A percentile compares a stretch with the other conserved stretches of the same genome.
These are phyloP conservation scores for Nysson spinosus DNA, from an alignment of 2,888 invertebrate genomes.

Conservation along the genomic window DNA sequence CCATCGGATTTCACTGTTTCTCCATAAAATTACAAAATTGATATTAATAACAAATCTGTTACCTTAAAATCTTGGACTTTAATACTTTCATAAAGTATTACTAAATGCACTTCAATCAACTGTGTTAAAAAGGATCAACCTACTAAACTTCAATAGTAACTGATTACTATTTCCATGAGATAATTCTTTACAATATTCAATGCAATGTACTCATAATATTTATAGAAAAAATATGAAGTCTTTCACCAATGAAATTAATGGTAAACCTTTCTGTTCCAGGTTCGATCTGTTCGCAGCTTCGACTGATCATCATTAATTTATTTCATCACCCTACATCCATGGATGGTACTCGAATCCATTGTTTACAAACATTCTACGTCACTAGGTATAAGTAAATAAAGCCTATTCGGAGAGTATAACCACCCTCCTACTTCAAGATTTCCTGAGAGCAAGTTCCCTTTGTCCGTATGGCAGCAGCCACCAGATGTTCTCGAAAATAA, in stretches of 20 bases:
- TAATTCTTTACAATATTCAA: too few relatives aligned
- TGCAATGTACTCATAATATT: too few relatives aligned
- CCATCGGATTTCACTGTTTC: not conserved
- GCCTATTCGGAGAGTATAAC: slow-evolving; percentile 28
- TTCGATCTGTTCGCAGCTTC: not conserved
- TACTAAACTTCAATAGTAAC: too few relatives aligned
- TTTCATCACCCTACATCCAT: slow-evolving; percentile 10
- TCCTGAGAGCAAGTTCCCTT: slow-evolving; percentile 63
- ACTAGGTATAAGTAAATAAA: slow-evolving; percentile 53
- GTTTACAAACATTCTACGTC: slow-evolving; percentile 61
- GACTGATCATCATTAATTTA: slow-evolving; percentile 13
- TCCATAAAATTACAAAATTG: not conserved
- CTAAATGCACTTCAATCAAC: too few relatives aligned
- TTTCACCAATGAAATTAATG: too few relatives aligned
- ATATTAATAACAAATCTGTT: too few relatives aligned
- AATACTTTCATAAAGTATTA: too few relatives aligned
- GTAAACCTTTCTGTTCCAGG: not conserved
- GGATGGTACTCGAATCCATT: slow-evolving; percentile 32
- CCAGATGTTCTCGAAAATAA: slow-evolving; percentile 71
- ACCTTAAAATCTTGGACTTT: not conserved
- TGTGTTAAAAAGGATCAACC: too few relatives aligned
- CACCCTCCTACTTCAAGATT: slow-evolving; percentile 54
- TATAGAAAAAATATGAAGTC: too few relatives aligned
- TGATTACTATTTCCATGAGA: too few relatives aligned
- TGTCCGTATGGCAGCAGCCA: slow-evolving; percentile 64